Evolutionary conservation across 2,888 invertebrate genomes (phyloP).

Genomic region (Epinotia brunnichana): DNA sequence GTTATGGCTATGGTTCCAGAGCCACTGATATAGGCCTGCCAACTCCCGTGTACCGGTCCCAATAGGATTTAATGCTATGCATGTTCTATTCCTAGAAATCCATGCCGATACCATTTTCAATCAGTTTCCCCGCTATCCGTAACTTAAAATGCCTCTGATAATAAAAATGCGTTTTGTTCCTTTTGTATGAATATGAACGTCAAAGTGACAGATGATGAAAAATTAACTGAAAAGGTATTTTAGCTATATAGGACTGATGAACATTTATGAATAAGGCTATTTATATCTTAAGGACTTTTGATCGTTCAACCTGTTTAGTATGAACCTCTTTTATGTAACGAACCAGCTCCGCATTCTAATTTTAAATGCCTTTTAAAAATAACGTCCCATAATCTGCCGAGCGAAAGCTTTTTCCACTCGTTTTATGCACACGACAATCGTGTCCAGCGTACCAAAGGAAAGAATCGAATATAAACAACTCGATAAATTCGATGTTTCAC

Average conservation of each 20-base stretch:
- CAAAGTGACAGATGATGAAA: too few species aligned
- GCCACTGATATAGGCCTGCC: neutral
- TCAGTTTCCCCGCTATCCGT: neutral
- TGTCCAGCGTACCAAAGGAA: constrained; percentile 25
- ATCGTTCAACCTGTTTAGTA: neutral
- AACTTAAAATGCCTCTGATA: too few species aligned
- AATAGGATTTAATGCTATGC: neutral
- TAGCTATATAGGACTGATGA: too few species aligned
- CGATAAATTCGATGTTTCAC: constrained; percentile 34
- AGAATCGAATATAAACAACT: constrained; percentile 37
- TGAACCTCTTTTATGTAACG: neutral
- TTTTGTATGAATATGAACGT: too few species aligned
- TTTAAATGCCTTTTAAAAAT: constrained; percentile 13
- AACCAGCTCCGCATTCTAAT: constrained; percentile 10
- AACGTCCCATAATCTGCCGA: constrained; percentile 8
- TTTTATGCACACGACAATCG: constrained; percentile 32
- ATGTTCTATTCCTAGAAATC: neutral
- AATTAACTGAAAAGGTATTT: too few species aligned
- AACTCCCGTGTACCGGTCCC: neutral
- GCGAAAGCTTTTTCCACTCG: constrained; percentile 14
- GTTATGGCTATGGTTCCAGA: too few species aligned
- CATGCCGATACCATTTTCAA: neutral
- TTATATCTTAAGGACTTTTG: neutral
- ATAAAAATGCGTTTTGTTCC: too few species aligned
- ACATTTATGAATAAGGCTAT: neutral